These are phyloP conservation scores for Alviniconcha marisindica DNA, from an alignment of 1,140 invertebrate genomes.

Conservation along the genomic window DNA sequence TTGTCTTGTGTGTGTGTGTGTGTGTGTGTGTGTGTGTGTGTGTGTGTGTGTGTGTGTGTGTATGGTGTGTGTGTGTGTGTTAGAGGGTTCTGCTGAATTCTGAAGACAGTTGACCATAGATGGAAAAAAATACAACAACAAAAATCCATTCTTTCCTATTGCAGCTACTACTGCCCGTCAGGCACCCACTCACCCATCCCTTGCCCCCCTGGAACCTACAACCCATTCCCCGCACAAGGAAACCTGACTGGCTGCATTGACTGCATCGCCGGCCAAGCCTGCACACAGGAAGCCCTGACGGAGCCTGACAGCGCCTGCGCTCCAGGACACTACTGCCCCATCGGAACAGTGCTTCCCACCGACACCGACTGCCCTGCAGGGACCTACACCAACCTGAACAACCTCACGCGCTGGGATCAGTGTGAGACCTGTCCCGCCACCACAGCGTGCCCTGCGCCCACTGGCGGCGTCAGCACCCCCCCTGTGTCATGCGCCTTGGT, in stretches of 20 bases:
- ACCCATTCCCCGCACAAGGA: slow-evolving; percentile 52
- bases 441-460: slow-evolving; percentile 61
- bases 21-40: no score
- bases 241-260: slow-evolving; percentile 52
- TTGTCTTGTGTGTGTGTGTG: no score
- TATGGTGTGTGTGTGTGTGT: no score
- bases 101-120: no score
- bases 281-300: slow-evolving; percentile 65
- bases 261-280: slow-evolving; percentile 68
- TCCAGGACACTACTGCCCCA: slow-evolving; percentile 73
- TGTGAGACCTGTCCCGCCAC: slow-evolving; percentile 66
- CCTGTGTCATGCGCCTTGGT: slow-evolving; percentile 64
- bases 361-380: slow-evolving; percentile 71
- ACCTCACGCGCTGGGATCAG: slow-evolving; percentile 68
- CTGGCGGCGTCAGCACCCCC: slow-evolving; percentile 71
- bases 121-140: no score
- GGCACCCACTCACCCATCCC: slow-evolving; percentile 65
- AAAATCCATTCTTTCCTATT: no score
- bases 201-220: slow-evolving; percentile 67
- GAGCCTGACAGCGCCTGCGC: slow-evolving; percentile 67
- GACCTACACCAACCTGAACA: slow-evolving; percentile 68
- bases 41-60: no score
- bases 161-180: slow-evolving; percentile 66
- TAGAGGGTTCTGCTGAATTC: background rate
- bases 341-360: slow-evolving; percentile 63